These are phyloP conservation scores for Scotopteryx bipunctaria DNA, from an alignment of 2,888 invertebrate genomes.

Conservation along the genomic window DNA sequence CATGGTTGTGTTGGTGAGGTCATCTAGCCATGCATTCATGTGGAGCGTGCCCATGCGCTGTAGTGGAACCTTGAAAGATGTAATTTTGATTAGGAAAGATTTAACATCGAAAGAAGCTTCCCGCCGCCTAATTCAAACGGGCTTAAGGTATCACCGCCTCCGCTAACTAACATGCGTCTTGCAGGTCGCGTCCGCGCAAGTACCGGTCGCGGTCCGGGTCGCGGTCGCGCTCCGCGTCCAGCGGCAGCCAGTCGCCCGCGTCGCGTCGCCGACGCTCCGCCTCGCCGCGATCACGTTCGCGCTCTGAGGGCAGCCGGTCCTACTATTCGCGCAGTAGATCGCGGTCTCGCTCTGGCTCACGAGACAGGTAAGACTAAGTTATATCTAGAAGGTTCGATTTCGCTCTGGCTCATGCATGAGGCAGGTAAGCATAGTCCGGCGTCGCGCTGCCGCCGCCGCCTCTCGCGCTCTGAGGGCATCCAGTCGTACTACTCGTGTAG, in stretches of 20 bases:
- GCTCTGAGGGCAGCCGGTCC: conserved; percentile 85
- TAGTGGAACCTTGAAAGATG: no score
- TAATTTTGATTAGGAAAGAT: no score
- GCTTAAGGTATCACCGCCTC: conserved; percentile 4
- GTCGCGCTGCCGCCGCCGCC: no score
- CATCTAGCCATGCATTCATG: no score
- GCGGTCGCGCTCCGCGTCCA: conserved; percentile 81
- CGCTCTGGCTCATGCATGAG: no score
- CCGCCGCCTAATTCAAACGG: not conserved
- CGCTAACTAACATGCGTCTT: conserved; percentile 16
- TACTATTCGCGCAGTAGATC: conserved; percentile 84
- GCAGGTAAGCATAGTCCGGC: no score
- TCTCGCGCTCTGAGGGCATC: no score
- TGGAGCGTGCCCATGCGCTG: no score
- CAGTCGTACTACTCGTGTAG: no score
- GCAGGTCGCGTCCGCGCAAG: conserved; percentile 85
- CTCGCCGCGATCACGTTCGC: conserved; percentile 81
- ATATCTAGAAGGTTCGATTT: no score
- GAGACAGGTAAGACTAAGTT: conserved; percentile 65
- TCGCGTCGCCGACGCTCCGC: conserved; percentile 66
- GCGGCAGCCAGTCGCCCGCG: conserved; percentile 67
- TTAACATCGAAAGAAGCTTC: no score
- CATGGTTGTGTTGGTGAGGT: no score
- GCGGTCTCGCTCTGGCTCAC: conserved; percentile 82
- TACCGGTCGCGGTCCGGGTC: conserved; percentile 86